phyloP scores from a whole-genome alignment of 2,797 vertebrate genomes.

The Mormyrops attenuatus region DNA sequence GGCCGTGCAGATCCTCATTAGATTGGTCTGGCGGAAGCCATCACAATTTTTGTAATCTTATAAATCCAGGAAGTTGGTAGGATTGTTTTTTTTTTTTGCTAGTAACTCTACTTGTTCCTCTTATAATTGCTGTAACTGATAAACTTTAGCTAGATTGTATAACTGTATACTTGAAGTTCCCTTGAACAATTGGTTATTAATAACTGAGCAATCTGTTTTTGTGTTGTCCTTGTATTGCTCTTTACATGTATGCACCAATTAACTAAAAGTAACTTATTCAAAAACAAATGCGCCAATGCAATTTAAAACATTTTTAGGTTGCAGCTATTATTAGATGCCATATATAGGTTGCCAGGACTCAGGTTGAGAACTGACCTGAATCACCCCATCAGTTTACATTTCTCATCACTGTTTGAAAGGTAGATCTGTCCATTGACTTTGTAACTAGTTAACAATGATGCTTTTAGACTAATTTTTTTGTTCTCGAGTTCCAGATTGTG shows the following conservation, averaged over 20 bases:
- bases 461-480: background rate
- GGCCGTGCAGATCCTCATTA: background rate
- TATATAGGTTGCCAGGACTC: background rate
- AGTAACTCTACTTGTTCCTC: background rate
- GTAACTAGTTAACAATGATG: background rate
- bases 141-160: background rate
- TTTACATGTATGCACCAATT: background rate
- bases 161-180: background rate
- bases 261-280: background rate
- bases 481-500: background rate
- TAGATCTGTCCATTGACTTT: background rate
- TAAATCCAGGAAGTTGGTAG: background rate
- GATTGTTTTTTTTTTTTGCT: background rate
- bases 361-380: background rate
- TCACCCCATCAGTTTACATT: slow-evolving; percentile 1
- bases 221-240: background rate
- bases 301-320: background rate
- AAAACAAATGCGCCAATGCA: background rate
- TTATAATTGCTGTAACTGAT: background rate
- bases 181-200: background rate
- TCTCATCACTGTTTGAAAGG: background rate
- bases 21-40: background rate
- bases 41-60: background rate
- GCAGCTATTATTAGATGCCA: background rate
- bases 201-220: background rate